Conservation (phyloP, 2,113 vertebrate genomes). For the Craseonycteris thonglongyai region DNA sequence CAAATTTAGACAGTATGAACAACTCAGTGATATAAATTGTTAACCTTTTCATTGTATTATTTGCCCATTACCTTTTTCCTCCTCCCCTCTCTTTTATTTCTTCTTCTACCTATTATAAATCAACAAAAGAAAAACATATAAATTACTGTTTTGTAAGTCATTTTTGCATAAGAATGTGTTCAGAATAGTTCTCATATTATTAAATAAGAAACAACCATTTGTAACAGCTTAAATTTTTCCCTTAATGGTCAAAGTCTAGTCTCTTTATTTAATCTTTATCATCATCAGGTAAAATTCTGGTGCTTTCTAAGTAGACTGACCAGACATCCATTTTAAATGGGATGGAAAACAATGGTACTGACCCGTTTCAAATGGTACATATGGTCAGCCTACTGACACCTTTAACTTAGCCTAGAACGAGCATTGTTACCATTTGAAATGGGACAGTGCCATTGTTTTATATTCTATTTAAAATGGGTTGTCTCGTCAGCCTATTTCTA, state of each 20-base stretch:
- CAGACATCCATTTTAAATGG: too few relatives aligned
- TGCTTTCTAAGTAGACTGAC: background rate
- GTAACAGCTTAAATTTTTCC: background rate
- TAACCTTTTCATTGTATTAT: background rate
- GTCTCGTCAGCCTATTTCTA: too few relatives aligned
- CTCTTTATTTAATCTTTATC: background rate
- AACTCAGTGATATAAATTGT: constrained; percentile 23
- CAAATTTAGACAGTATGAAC: background rate
- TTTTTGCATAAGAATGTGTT: background rate
- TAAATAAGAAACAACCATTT: background rate
- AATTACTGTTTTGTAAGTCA: background rate
- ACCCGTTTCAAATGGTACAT: too few relatives aligned
- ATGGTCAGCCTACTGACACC: too few relatives aligned
- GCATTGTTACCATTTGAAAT: too few relatives aligned
- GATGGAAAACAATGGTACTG: too few relatives aligned
- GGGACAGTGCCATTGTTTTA: too few relatives aligned
- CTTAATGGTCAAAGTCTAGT: background rate
- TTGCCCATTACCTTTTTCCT: background rate
- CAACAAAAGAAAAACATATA: background rate
- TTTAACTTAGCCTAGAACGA: too few relatives aligned
- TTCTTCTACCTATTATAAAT: background rate
- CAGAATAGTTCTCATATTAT: background rate
- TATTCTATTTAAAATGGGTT: too few relatives aligned
- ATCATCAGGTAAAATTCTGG: background rate
- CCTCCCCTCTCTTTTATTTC: background rate